Evolutionary conservation across 1,140 invertebrate genomes (phyloP).

Genomic region (Drosophila simulans): DNA sequence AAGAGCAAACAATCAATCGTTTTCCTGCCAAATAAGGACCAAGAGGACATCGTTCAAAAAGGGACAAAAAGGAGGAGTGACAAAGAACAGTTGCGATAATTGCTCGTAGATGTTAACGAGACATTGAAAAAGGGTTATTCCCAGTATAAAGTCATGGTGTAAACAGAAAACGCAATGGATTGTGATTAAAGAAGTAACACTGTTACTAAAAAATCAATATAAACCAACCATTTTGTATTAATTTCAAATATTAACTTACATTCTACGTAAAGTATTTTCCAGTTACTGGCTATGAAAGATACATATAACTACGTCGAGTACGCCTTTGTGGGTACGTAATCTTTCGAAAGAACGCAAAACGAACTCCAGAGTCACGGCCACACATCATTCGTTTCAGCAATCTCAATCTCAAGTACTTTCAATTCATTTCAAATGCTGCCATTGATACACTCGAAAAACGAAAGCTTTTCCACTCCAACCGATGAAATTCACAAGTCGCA

Average conservation of each 20-base stretch:
- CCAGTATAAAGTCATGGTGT: conserved; percentile 2
- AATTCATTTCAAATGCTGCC: conserved; percentile 53
- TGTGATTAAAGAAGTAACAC: not conserved
- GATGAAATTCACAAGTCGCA: conserved; percentile 44
- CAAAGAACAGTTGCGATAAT: conserved; percentile 34
- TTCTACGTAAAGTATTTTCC: not conserved
- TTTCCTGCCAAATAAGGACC: conserved; percentile 13
- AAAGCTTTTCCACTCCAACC: conserved; percentile 53
- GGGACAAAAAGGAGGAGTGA: conserved; percentile 4
- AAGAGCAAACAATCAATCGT: conserved; percentile 37
- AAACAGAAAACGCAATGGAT: not conserved
- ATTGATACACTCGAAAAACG: conserved; percentile 58
- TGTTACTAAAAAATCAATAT: not conserved
- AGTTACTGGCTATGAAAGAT: not conserved
- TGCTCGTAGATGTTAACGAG: conserved; percentile 35
- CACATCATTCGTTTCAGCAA: conserved; percentile 56
- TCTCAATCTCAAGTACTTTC: conserved; percentile 57
- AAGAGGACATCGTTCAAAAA: conserved; percentile 13
- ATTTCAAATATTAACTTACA: no score
- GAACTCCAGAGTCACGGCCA: conserved; percentile 35
- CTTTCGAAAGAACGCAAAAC: conserved; percentile 4
- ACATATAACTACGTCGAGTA: not conserved
- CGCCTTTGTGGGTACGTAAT: conserved; percentile 7
- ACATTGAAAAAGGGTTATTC: conserved; percentile 24
- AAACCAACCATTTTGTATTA: no score